phyloP scores from a whole-genome alignment of 2,888 invertebrate species.

The Drosophila greeni region DNA sequence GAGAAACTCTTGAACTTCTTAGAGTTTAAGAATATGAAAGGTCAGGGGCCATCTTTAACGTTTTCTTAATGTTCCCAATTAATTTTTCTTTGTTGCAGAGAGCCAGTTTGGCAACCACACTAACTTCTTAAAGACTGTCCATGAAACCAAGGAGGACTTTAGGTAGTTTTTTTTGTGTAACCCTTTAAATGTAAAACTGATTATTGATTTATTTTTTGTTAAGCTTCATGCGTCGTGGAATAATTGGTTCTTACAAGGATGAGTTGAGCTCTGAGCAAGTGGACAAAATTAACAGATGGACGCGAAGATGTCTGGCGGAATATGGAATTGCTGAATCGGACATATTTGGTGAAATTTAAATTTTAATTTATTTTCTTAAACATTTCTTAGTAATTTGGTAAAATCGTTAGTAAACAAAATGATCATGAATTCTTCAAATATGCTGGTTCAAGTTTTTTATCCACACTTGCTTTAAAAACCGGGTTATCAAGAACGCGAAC shows the following conservation, averaged over 20 bases:
- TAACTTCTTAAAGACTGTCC: neutral
- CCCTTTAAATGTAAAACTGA: too few relatives aligned
- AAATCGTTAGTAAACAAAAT: too few relatives aligned
- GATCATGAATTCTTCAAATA: too few relatives aligned
- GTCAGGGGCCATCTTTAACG: slow-evolving; percentile 15
- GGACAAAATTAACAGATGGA: slow-evolving; percentile 47
- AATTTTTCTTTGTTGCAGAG: neutral
- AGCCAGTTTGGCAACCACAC: slow-evolving; percentile 25
- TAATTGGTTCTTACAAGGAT: slow-evolving; percentile 54
- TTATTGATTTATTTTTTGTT: neutral
- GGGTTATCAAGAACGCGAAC: too few relatives aligned
- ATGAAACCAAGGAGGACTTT: slow-evolving; percentile 6
- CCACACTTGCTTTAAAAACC: too few relatives aligned
- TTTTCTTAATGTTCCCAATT: too few relatives aligned
- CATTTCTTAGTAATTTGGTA: too few relatives aligned
- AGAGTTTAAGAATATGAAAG: slow-evolving; percentile 55
- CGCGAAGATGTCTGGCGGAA: slow-evolving; percentile 18
- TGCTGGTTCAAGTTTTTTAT: too few relatives aligned
- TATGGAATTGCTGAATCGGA: slow-evolving; percentile 43
- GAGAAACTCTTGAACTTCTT: slow-evolving; percentile 40
- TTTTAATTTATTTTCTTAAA: too few relatives aligned
- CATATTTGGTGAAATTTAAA: slow-evolving; percentile 39
- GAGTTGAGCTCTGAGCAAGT: slow-evolving; percentile 38
- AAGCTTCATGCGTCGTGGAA: slow-evolving; percentile 54
- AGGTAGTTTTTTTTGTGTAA: slow-evolving; percentile 6